Percentiles rank a stretch among this genome's conserved stretches.
Conservation (phyloP, 64 coral and sea anemone species). For the Montipora efflorescens region DNA sequence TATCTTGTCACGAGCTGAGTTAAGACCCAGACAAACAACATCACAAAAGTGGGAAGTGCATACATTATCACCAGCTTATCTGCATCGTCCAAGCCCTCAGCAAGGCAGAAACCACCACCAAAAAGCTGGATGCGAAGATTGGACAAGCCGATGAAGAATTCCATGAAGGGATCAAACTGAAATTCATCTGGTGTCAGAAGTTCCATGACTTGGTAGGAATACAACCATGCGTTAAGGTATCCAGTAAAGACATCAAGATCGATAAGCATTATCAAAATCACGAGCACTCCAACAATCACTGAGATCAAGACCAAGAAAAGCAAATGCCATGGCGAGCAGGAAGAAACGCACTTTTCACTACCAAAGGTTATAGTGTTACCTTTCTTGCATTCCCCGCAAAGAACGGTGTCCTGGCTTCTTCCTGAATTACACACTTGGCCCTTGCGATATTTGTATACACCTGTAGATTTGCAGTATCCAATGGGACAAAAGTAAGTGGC, state of each 20-base stretch:
- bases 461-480: constrained; percentile 13
- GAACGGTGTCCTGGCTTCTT: constrained; percentile 35
- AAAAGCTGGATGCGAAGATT: constrained; percentile 40
- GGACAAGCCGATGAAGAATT: constrained; percentile 29
- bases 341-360: background rate
- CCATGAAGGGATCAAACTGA: constrained; percentile 47
- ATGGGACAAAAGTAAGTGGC: constrained; percentile 26
- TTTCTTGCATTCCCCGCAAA: constrained; percentile 66
- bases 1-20: constrained; percentile 27
- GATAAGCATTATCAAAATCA: constrained; percentile 24
- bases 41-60: constrained; percentile 1
- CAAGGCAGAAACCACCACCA: constrained; percentile 3
- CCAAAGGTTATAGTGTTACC: constrained; percentile 54
- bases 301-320: background rate
- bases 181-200: constrained; percentile 54
- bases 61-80: constrained; percentile 58
- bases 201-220: constrained; percentile 77
- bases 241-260: constrained; percentile 76
- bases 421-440: constrained; percentile 46
- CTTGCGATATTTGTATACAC: background rate
- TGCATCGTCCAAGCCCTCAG: constrained; percentile 64
- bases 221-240: constrained; percentile 68
- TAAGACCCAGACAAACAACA: background rate
- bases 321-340: background rate
- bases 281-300: background rate